phyloP scores from a whole-genome alignment of 2,797 vertebrate species.

The Sphaeramia orbicularis region DNA sequence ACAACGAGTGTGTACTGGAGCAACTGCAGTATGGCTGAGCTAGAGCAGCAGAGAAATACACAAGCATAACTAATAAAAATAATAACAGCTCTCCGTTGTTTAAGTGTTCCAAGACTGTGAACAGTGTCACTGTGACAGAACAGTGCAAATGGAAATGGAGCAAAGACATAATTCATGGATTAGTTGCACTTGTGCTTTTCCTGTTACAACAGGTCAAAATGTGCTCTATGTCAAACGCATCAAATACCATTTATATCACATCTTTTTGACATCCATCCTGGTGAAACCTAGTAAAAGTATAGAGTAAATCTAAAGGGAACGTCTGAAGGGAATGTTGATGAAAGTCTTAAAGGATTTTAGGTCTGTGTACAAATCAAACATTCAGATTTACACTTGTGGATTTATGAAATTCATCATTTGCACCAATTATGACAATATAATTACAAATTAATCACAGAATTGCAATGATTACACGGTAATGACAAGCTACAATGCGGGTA shows the following conservation, averaged over 20 bases:
- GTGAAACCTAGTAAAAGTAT: slow-evolving; percentile 3
- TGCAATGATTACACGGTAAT: slow-evolving; percentile 66
- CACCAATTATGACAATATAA: slow-evolving; percentile 64
- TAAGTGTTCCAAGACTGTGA: slow-evolving; percentile 1
- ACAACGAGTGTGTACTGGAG: slow-evolving; percentile 6
- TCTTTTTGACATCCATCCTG: slow-evolving; percentile 1
- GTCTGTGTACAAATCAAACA: slow-evolving; percentile 34
- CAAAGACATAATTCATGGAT: slow-evolving; percentile 32
- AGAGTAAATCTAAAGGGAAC: background rate
- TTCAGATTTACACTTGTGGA: slow-evolving; percentile 28
- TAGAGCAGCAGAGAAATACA: slow-evolving; percentile 4
- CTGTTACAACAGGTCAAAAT: slow-evolving; percentile 2
- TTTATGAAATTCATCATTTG: slow-evolving; percentile 58
- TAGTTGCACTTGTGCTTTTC: slow-evolving; percentile 19
- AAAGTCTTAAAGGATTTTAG: slow-evolving; percentile 4
- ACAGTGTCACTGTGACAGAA: slow-evolving; percentile 16
- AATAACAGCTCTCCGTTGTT: slow-evolving; percentile 27
- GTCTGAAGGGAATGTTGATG: slow-evolving; percentile 4
- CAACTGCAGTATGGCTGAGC: background rate
- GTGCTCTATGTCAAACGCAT: slow-evolving; percentile 1
- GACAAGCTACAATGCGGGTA: slow-evolving; percentile 55
- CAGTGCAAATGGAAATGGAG: slow-evolving; percentile 9
- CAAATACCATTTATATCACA: background rate
- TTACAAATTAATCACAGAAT: slow-evolving; percentile 68
- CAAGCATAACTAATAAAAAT: slow-evolving; percentile 24